Evolutionary conservation across 2,888 invertebrate genomes (phyloP).

Genomic region (Marasmarcha lunaedactyla): DNA sequence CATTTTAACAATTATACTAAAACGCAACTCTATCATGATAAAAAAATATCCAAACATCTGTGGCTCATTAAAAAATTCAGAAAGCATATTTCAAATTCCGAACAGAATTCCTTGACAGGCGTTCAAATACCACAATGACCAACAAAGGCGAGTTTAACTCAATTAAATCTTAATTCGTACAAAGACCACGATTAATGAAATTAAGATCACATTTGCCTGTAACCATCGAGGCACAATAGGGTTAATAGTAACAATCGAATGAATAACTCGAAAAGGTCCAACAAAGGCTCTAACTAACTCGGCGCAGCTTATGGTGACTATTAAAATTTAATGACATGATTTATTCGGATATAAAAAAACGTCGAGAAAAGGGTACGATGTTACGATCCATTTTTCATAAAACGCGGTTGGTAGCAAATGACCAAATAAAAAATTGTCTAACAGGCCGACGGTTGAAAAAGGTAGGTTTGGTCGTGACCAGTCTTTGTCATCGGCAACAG

Average conservation of each 20-base stretch:
- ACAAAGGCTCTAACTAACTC: slow-evolving; percentile 67
- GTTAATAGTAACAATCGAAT: slow-evolving; percentile 64
- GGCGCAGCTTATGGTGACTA: slow-evolving; percentile 56
- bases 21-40: too few relatives aligned
- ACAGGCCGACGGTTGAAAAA: slow-evolving; percentile 67
- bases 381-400: slow-evolving; percentile 69
- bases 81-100: slow-evolving; percentile 52
- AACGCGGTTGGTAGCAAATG: slow-evolving; percentile 71
- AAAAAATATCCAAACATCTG: too few relatives aligned
- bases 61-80: slow-evolving; percentile 46
- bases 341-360: slow-evolving; percentile 57
- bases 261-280: slow-evolving; percentile 25
- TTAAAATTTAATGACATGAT: slow-evolving; percentile 71
- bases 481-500: slow-evolving; percentile 60
- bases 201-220: slow-evolving; percentile 66
- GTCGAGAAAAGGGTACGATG: slow-evolving; percentile 64
- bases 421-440: slow-evolving; percentile 66
- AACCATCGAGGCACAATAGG: slow-evolving; percentile 57
- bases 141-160: slow-evolving; percentile 53
- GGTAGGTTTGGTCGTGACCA: slow-evolving; percentile 47
- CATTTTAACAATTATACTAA: too few relatives aligned
- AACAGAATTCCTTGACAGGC: slow-evolving; percentile 33
- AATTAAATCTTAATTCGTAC: slow-evolving; percentile 69
- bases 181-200: slow-evolving; percentile 68
- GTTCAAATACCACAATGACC: slow-evolving; percentile 31